Evolutionary conservation across 2,888 invertebrate species (phyloP), one percentile per base, ranked within the genome.

Genomic region (Cosmorhoe ocellata): DNA sequence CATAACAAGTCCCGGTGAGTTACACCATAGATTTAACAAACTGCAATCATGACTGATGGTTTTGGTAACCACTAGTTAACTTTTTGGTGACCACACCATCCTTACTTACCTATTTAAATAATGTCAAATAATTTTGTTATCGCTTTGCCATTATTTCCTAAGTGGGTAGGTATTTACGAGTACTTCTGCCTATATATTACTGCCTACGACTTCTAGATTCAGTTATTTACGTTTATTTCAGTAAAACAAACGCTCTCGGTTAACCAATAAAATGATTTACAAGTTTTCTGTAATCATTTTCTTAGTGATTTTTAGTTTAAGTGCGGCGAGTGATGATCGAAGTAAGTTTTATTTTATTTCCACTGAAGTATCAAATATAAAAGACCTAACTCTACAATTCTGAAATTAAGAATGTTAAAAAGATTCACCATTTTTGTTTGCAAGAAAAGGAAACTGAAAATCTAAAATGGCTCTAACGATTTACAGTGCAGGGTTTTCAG

Each of bases 311-410:
- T 27, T 46, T n/a, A 33, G 26, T 18, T 39, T 31, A 3, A 46
- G 39, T n/a, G 11, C 33, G 11, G 32, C 46, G 4, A 45, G 14
- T 26, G 26, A 26, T 38, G 46, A 28, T 10, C 6, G n/a, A n/a
- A 27, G 27, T 31, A 31, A 37, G 44, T 40, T 22, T 10, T 28
- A 3, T 3, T 3, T 3, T 3, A 18, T 18, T 18, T n/a, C n/a
- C n/a, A n/a, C n/a, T n/a, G n/a, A 5, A 5, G 5, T 5, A 18
- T 18, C 18, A n/a, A n/a, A n/a, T n/a, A n/a, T n/a, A n/a, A n/a
- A n/a, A n/a, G n/a, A n/a, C n/a, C n/a, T n/a, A n/a, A n/a, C n/a
- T n/a, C n/a, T n/a, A n/a, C n/a, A n/a, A n/a, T n/a, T n/a, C n/a
- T n/a, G n/a, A n/a, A n/a, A n/a, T 18, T 3, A 18, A 18, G 5